phyloP scores from a whole-genome alignment of 2,113 vertebrate species.

The Pseudolaguvia tuberculata region DNA sequence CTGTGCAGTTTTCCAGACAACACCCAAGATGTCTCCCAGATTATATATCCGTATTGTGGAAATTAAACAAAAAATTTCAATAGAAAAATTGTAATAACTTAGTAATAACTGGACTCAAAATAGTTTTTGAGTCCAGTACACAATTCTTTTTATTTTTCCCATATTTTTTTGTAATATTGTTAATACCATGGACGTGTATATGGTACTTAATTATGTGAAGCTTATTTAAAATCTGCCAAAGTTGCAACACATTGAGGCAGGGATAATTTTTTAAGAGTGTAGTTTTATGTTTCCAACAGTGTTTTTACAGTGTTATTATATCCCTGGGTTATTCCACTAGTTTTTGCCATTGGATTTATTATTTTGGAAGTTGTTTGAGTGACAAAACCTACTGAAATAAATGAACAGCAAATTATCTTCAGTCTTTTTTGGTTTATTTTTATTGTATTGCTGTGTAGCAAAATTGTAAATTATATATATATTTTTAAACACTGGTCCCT shows the following conservation, averaged over 20 bases:
- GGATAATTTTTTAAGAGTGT: conserved; percentile 40
- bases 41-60: conserved; percentile 8
- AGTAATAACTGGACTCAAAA: not conserved
- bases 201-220: conserved; percentile 43
- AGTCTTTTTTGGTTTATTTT: conserved; percentile 14
- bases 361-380: conserved; percentile 25
- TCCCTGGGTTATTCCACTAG: conserved; percentile 47
- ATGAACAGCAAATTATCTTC: conserved; percentile 26
- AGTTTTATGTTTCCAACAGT: conserved; percentile 31
- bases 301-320: conserved; percentile 45
- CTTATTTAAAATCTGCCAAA: conserved; percentile 39
- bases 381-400: conserved; percentile 46
- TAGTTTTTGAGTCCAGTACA: not conserved
- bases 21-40: conserved; percentile 49
- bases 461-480: conserved; percentile 14
- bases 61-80: not conserved
- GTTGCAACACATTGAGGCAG: conserved; percentile 24
- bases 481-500: conserved; percentile 56
- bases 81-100: not conserved
- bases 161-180: not conserved
- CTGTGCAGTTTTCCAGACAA: conserved; percentile 72
- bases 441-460: conserved; percentile 39
- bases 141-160: not conserved
- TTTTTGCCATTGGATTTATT: conserved; percentile 14
- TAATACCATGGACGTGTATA: conserved; percentile 19